Evolutionary conservation across 2,113 vertebrate species (phyloP), one percentile per base, ranked within the genome.

Genomic region (Oxyruncus cristatus): DNA sequence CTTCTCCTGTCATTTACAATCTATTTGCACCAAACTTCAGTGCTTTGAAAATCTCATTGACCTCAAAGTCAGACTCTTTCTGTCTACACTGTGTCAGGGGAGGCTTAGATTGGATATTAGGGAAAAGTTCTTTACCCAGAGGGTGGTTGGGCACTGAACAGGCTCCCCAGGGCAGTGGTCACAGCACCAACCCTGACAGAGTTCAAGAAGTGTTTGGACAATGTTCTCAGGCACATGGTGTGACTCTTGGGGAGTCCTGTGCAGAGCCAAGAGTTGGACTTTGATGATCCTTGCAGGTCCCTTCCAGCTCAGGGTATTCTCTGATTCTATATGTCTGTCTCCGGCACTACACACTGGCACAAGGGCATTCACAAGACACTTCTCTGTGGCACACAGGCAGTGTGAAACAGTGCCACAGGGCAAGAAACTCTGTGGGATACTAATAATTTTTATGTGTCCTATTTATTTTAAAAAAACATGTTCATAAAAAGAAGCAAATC

Each of bases 311-410:
- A 11, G 35, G 26, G 16, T 0, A 0, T 70, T 70, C 14, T 56
- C 35, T 56, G 63, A 16, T 37, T 70, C 32, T 50, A 2, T 20
- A 1, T 0, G 0, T 65, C 42, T 42, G 27, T 55, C 8, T 89
- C 65, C 68, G 28, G 0, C 5, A 8, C 22, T 67, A 44, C 61
- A 79, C 56, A 23, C 7, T 8, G 11, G 26, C 33, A 6, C 18
- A 2, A 50, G 8, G 71, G 42, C 50, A 55, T 62, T 85, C 6
- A 1, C 72, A 35, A 62, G 50, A 70, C 46, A 14, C 42, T 46
- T 33, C 62, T 10, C 75, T 75, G 20, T 1, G 5, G 24, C 58
- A 82, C 37, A 49, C 13, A 68, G 50, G 10, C 30, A 32, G 32
- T 8, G 46, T 83, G 67, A 85, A 91, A 50, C 47, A 61, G 6